Conservation (phyloP, 2,888 invertebrate genomes). For the Agonopterix alstromeriana region DNA sequence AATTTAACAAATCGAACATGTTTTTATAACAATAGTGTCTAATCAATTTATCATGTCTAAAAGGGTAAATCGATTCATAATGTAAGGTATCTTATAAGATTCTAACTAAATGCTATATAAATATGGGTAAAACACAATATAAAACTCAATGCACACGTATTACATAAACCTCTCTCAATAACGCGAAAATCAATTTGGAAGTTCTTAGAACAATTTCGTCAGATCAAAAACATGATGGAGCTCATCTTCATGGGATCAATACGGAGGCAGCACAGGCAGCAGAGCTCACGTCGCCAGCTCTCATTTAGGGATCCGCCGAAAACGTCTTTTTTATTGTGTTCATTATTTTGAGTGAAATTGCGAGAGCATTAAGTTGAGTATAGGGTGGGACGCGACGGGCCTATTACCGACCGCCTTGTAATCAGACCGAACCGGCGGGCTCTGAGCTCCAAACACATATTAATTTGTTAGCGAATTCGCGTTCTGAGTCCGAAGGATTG, state of each 20-base stretch:
- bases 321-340: conserved; percentile 66
- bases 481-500: conserved; percentile 25
- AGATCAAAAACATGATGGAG: conserved; percentile 35
- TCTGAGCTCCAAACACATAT: conserved; percentile 39
- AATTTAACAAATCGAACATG: no score
- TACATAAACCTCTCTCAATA: no score
- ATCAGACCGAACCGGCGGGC: conserved; percentile 51
- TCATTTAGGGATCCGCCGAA: conserved; percentile 55
- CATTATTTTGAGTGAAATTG: conserved; percentile 74
- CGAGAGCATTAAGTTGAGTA: conserved; percentile 76
- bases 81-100: no score
- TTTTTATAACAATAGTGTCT: no score
- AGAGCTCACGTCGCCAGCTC: conserved; percentile 46
- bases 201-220: conserved; percentile 49
- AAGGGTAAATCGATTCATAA: no score
- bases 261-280: conserved; percentile 24
- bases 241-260: conserved; percentile 37
- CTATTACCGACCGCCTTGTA: conserved; percentile 68
- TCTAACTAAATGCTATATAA: no score
- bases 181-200: conserved; percentile 33
- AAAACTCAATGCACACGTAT: no score
- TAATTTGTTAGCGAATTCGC: conserved; percentile 62
- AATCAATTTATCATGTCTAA: no score
- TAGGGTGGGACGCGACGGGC: conserved; percentile 66
- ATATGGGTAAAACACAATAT: no score